Conservation (phyloP, 2,797 vertebrate species). For the Eulemur coronatus region DNA sequence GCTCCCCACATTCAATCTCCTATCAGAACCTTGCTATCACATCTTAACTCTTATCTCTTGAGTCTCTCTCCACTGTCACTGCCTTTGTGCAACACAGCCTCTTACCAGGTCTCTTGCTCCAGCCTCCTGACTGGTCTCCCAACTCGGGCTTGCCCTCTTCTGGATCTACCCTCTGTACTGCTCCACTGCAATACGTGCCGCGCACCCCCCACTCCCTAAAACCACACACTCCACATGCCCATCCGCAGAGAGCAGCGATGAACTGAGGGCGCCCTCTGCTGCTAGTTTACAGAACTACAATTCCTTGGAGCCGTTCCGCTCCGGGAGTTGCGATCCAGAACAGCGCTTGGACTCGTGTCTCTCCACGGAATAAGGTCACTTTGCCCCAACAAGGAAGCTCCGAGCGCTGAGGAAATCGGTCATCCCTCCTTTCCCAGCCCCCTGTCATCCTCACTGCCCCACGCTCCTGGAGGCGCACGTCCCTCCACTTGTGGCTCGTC, state of each 20-base stretch:
- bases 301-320: fast-evolving
- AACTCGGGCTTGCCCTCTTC: neutral
- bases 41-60: neutral
- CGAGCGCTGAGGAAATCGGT: neutral
- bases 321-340: too few relatives aligned
- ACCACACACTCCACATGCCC: neutral
- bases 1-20: neutral
- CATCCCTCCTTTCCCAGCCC: neutral
- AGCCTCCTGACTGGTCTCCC: neutral
- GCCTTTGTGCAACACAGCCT: neutral
- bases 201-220: neutral
- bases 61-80: fast-evolving
- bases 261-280: neutral
- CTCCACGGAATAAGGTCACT: neutral
- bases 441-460: neutral
- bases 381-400: neutral
- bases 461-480: neutral
- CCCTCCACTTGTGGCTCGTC: neutral
- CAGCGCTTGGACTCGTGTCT: neutral
- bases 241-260: neutral
- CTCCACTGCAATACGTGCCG: neutral
- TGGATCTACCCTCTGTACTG: neutral
- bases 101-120: neutral
- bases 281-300: neutral
- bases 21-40: neutral